These are phyloP conservation scores for Didymodactylos carnosus DNA, from an alignment of 2,888 invertebrate genomes.

Conservation along the genomic window DNA sequence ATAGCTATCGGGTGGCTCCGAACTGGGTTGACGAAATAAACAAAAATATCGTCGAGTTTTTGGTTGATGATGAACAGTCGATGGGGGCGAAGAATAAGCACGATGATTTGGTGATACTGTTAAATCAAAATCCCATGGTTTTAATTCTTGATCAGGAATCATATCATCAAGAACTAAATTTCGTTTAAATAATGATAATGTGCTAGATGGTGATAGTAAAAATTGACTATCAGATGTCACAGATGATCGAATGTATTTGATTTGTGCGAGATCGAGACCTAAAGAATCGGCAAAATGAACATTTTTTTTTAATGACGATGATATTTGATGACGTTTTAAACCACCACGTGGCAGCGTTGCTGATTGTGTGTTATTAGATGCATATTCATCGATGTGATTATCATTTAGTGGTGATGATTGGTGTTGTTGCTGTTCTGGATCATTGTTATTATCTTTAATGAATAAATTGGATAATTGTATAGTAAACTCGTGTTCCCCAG, in stretches of 20 bases:
- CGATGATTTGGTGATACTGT: not conserved
- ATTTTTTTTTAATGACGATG: not conserved
- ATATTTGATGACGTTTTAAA: not conserved
- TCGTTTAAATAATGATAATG: not conserved
- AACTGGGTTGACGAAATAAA: not conserved
- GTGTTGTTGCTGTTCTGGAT: too few species aligned
- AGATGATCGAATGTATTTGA: not conserved
- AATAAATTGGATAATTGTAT: too few species aligned
- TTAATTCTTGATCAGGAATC: too few species aligned
- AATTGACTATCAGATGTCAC: too few species aligned
- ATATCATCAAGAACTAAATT: not conserved
- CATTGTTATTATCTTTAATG: too few species aligned
- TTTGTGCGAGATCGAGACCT: not conserved
- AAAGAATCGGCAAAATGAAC: not conserved
- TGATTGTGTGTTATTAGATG: too few species aligned
- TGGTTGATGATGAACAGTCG: not conserved
- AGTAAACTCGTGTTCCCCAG: too few species aligned
- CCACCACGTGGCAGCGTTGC: too few species aligned
- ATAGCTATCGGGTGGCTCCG: not conserved
- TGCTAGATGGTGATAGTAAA: not conserved
- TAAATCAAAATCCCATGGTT: not conserved
- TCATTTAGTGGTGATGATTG: too few species aligned
- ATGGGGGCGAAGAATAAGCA: too few species aligned
- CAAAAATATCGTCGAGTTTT: not conserved
- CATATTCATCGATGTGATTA: too few species aligned